Conservation (phyloP, 1,140 invertebrate species). For the Camponotus pennsylvanicus region DNA sequence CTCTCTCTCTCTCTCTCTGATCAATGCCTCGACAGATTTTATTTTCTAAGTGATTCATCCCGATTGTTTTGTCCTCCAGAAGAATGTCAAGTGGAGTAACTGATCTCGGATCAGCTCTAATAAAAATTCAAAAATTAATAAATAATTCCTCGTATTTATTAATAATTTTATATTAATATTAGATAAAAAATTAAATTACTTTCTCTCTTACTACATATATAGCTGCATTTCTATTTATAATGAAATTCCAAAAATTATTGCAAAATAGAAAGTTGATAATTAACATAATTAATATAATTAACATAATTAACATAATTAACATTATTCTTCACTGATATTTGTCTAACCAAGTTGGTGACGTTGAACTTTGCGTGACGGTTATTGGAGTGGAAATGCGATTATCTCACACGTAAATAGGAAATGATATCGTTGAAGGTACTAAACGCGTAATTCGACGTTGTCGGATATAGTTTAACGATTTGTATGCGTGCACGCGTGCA, state of each 20-base stretch:
- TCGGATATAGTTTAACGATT: conserved; percentile 38
- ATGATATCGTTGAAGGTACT: conserved; percentile 60
- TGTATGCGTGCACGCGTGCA: conserved; percentile 1
- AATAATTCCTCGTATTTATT: not conserved
- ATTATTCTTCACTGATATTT: conserved; percentile 27
- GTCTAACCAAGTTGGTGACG: conserved; percentile 14
- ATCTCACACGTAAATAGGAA: conserved; percentile 53
- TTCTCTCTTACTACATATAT: no score
- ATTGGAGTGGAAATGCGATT: conserved; percentile 55
- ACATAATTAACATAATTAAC: not conserved
- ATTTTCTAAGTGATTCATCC: conserved; percentile 49
- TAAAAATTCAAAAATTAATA: conserved; percentile 16
- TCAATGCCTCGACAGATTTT: conserved; percentile 57
- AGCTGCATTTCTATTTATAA: not conserved
- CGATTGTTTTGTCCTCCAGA: conserved; percentile 50
- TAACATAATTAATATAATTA: no score
- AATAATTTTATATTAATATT: not conserved
- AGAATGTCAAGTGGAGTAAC: conserved; percentile 44
- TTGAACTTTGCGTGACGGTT: conserved; percentile 47
- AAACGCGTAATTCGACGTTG: conserved; percentile 47
- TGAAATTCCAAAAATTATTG: not conserved
- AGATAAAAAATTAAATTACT: not conserved
- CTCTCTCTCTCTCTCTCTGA: not conserved
- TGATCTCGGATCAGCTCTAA: conserved; percentile 9
- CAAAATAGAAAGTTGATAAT: not conserved